Base-by-base conservation (phyloP, 1,140 invertebrate genomes). In the Mycetomoellerius zeteki region DNA sequence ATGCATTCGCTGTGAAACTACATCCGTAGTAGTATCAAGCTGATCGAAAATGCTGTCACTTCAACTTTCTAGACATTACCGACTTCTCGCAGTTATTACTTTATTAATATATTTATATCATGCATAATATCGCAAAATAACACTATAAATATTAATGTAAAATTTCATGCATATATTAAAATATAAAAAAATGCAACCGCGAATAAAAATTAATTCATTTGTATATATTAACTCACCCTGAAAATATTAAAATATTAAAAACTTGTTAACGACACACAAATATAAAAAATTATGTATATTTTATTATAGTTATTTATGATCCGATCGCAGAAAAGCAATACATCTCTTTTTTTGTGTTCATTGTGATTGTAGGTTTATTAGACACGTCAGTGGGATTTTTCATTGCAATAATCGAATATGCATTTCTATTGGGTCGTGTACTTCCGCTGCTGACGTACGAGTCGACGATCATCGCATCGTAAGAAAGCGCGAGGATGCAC, bases 401-500 rank as follows among this genome's bases (percentile, higher is more conserved):
- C 7, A 75, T 33, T 56, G 24, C 43, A 33, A 54, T 52, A 73
- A 75, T 56, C 72, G 72, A 56, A 19, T 75, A 21, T 54, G 52
- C 27, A 33, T 56, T 73, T 75, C 52, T 19, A 75, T 33, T 56
- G 27, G 10, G 52, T 56, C 27, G 14, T 75, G 50, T 52, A 75
- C 52, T 75, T 75, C 52, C 72, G 72, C 19, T 21, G 52, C 27
- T 33, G 52, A 52, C 8, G 24, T 72, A 47, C 69, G 24, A 56
- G 30, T 52, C 27, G 37, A 14, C 52, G 19, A 67, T 67, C 71
- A 27, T 75, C 52, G 43, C 60, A 52, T 52, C 16, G 52, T 10
- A 75, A 56, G 52, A 56, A 75, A 75, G 50, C 50, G 56, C 33
- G 62, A 89, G 88, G 86, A 86, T 71, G 33, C 54, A 64, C 75